phyloP scores from a whole-genome alignment of 2,888 invertebrate genomes.

The Oscheius sp. region DNA sequence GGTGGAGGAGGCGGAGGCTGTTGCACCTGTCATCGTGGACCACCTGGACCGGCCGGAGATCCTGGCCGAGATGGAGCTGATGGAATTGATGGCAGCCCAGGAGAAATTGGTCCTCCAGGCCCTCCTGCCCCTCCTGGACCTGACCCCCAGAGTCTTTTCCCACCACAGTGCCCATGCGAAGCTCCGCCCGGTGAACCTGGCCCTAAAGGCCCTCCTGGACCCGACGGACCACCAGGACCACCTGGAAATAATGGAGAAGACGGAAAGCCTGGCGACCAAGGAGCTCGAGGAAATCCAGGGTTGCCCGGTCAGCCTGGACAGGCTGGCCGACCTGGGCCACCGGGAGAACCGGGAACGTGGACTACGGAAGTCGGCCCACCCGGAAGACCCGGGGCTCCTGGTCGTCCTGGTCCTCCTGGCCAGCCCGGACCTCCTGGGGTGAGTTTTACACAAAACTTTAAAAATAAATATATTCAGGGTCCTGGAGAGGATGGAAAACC shows the following conservation, averaged over 20 bases:
- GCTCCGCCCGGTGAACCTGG: constrained; percentile 69
- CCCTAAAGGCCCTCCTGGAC: constrained; percentile 64
- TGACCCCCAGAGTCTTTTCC: constrained; percentile 68
- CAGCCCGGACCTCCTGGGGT: constrained; percentile 58
- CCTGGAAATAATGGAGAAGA: constrained; percentile 69
- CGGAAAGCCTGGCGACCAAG: constrained; percentile 70
- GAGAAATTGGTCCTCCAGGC: constrained; percentile 70
- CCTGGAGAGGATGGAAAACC: constrained; percentile 67
- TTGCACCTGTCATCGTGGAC: constrained; percentile 71
- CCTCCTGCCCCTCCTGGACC: constrained; percentile 71
- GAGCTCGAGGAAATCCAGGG: constrained; percentile 82
- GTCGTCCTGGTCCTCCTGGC: constrained; percentile 67
- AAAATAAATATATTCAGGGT: constrained; percentile 41
- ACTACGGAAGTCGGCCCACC: constrained; percentile 68
- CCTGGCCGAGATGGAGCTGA: constrained; percentile 64
- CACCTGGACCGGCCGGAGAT: constrained; percentile 70
- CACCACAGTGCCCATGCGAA: constrained; percentile 73
- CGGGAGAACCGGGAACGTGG: constrained; percentile 71
- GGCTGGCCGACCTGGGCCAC: constrained; percentile 68
- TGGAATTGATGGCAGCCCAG: constrained; percentile 70
- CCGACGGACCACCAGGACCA: constrained; percentile 61
- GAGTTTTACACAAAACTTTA: constrained; percentile 20
- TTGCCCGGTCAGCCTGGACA: constrained; percentile 75
- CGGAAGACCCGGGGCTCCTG: constrained; percentile 67
- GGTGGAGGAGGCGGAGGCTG: constrained; percentile 42